phyloP scores from a whole-genome alignment of 2,113 vertebrate species.

The Solea senegalensis region DNA sequence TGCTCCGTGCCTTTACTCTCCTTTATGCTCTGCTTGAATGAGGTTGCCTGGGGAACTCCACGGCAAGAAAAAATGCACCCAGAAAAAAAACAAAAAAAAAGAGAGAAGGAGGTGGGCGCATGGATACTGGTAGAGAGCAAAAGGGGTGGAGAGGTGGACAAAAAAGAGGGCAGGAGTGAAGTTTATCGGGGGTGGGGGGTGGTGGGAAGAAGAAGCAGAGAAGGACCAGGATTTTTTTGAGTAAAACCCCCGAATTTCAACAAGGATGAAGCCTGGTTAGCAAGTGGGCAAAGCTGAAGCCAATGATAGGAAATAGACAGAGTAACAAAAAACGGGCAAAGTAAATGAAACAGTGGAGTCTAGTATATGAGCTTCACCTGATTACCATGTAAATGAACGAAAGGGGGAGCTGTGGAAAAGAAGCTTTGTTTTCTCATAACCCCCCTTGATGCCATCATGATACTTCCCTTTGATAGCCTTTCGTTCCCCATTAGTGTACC shows the following conservation, averaged over 20 bases:
- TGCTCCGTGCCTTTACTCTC: conserved; percentile 73
- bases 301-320: conserved; percentile 46
- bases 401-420: conserved; percentile 58
- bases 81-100: conserved; percentile 35
- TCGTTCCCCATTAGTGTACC: conserved; percentile 81
- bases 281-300: conserved; percentile 30
- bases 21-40: conserved; percentile 79
- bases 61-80: conserved; percentile 73
- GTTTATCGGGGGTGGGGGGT: conserved; percentile 35
- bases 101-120: conserved; percentile 27
- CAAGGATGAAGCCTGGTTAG: background rate
- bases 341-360: conserved; percentile 75
- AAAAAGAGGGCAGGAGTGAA: conserved; percentile 49
- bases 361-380: conserved; percentile 66
- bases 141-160: conserved; percentile 58
- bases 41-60: conserved; percentile 78
- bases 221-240: conserved; percentile 23
- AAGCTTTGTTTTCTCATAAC: conserved; percentile 80
- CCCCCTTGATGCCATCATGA: conserved; percentile 79
- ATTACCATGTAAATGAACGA: conserved; percentile 83
- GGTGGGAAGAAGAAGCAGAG: conserved; percentile 8
- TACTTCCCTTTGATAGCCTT: conserved; percentile 82
- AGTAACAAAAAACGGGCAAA: conserved; percentile 59
- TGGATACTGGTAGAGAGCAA: conserved; percentile 41
- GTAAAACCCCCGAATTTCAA: conserved; percentile 34